Conservation (phyloP, 2,797 vertebrate species). For the Erpetoichthys calabaricus region DNA sequence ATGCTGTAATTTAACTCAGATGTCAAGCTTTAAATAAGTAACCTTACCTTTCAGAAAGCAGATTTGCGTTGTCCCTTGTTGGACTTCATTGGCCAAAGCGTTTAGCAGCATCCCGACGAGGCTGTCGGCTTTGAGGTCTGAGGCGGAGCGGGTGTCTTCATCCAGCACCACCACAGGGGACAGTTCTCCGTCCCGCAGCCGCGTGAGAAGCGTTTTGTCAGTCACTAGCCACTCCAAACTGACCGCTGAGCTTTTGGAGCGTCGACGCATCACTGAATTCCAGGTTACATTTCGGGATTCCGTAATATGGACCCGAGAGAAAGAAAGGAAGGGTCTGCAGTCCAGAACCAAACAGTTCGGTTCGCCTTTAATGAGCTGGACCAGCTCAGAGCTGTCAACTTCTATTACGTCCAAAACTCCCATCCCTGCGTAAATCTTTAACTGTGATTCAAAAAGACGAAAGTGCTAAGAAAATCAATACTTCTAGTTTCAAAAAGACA, state of each 20-base stretch:
- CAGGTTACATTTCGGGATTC: constrained; percentile 64
- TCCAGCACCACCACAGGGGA: constrained; percentile 64
- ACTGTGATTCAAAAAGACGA: no score
- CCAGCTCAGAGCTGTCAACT: constrained; percentile 40
- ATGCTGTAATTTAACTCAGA: no score
- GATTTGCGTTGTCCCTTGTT: constrained; percentile 31
- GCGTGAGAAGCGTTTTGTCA: constrained; percentile 48
- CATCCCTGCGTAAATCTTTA: no score
- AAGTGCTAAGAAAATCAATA: no score
- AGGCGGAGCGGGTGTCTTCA: constrained; percentile 37
- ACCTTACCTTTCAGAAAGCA: constrained; percentile 65
- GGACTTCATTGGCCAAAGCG: constrained; percentile 50
- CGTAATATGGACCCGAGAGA: constrained; percentile 48
- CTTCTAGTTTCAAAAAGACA: no score
- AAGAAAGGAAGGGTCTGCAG: constrained; percentile 69
- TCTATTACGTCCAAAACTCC: constrained; percentile 32
- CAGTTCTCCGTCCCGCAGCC: constrained; percentile 49
- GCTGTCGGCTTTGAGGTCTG: constrained; percentile 46
- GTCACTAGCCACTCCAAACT: constrained; percentile 63
- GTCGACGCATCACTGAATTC: constrained; percentile 67
- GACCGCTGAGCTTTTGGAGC: constrained; percentile 48
- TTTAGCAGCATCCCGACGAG: constrained; percentile 50
- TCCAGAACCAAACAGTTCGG: constrained; percentile 53
- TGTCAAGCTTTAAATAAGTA: no score
- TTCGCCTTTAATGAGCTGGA: constrained; percentile 36